Conservation (phyloP, 2,797 vertebrate species). For the Macropus fuliginosus region DNA sequence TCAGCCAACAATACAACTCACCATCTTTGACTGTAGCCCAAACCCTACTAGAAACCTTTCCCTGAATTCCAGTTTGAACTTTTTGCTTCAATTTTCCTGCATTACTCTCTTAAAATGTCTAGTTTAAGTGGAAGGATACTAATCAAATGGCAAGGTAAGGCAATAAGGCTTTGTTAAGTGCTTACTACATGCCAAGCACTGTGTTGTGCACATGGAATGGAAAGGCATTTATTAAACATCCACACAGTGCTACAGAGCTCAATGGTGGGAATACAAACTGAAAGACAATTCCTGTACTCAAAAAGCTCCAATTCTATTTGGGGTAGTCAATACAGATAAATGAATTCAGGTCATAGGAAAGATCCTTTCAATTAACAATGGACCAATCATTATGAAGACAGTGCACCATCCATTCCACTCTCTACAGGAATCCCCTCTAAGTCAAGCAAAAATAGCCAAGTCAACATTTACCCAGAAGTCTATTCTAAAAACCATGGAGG, state of each 20-base stretch:
- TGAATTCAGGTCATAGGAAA: not conserved
- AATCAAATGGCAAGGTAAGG: not conserved
- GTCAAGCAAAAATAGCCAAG: constrained; percentile 5
- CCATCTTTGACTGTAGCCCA: not conserved
- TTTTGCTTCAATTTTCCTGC: not conserved
- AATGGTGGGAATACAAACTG: not conserved
- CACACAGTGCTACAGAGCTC: not conserved
- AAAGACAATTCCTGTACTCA: not conserved
- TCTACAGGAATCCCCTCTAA: not conserved
- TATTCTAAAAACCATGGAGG: not conserved
- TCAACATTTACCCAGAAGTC: not conserved
- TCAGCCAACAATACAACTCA: not conserved
- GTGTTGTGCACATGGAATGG: not conserved
- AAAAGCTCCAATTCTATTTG: not conserved
- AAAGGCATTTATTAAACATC: not conserved
- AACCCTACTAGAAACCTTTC: not conserved
- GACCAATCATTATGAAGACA: constrained; percentile 21
- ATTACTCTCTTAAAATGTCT: not conserved
- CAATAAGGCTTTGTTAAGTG: not conserved
- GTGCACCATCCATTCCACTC: not conserved
- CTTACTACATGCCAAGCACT: not conserved
- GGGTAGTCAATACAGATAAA: not conserved
- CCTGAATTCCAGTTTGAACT: not conserved
- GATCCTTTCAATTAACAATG: constrained; percentile 35
- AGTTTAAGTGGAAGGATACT: not conserved